Evolutionary conservation across 2,888 invertebrate genomes (phyloP).

Genomic region (Agrilus cyanescens): DNA sequence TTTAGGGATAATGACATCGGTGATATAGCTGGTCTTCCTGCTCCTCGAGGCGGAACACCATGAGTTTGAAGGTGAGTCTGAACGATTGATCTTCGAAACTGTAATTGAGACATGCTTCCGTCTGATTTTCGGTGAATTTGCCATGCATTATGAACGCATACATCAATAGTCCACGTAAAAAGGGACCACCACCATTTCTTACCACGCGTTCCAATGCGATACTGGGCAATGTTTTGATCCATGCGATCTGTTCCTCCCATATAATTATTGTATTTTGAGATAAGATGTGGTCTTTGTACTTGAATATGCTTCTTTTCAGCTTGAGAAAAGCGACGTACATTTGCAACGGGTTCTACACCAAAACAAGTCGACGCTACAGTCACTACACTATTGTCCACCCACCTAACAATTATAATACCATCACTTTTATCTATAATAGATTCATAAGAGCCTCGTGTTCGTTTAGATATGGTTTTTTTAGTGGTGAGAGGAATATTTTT

Average conservation of each 20-base stretch:
- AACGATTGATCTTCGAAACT: too few relatives aligned
- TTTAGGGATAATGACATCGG: neutral
- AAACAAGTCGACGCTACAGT: constrained; percentile 10
- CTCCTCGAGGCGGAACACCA: neutral
- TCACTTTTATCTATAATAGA: too few relatives aligned
- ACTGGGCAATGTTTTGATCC: constrained; percentile 14
- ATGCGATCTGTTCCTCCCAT: constrained; percentile 19
- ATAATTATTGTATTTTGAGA: constrained; percentile 16
- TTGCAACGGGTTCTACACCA: constrained; percentile 10
- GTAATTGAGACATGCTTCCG: neutral
- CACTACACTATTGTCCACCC: constrained; percentile 14
- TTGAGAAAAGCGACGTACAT: constrained; percentile 13
- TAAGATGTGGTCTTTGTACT: constrained; percentile 13
- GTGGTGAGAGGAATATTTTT: too few relatives aligned
- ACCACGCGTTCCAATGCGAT: constrained; percentile 15
- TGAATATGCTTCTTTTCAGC: constrained; percentile 13
- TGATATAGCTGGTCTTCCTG: neutral
- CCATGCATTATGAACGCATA: constrained; percentile 11
- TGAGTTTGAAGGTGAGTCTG: neutral
- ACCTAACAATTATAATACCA: too few relatives aligned
- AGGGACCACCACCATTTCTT: constrained; percentile 17
- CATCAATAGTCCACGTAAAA: constrained; percentile 14
- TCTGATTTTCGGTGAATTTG: constrained; percentile 1
- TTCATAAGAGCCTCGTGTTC: too few relatives aligned
- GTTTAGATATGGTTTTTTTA: too few relatives aligned